Base-by-base conservation (phyloP, 2,797 vertebrate genomes). In the Arnoldichthys spilopterus region DNA sequence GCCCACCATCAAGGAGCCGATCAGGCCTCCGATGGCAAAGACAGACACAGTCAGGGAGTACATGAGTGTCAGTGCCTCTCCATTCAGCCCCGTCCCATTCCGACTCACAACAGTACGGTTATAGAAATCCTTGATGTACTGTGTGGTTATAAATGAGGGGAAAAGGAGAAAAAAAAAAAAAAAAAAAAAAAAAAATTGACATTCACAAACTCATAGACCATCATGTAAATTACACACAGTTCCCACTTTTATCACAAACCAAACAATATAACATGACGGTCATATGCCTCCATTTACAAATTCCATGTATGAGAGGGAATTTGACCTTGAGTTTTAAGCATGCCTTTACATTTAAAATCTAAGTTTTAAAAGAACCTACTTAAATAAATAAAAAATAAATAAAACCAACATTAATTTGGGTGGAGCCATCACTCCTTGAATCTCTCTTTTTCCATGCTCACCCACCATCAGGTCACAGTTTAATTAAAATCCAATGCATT, bases 81-180 rank as follows among this genome's bases (percentile, higher is more conserved):
- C 87, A 0, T 78, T 91, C 86, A 96, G 86, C 74, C 91, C 90
- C 0, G 90, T 90, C 3, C 95, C 93, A 0, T 94, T 95, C 2
- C 95, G 92, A 78, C 73, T 89, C 51, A 93, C 72, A 85, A 91
- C 95, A 0, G 95, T 97, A 72, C 87, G 53, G 0, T 98, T 97
- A 86, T 96, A 98, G 90, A 98, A 98, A 54, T 94, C 88, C 90
- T 97, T 98, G 64, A 98, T 94, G 85, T 97, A 92, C 96, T 98
- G 86, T 4, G 69, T 84, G 74, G 75, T 1, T 15, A n/a, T 71
- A 64, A 56, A 20, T 13, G 43, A 13, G 43, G 43, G 43, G 43
- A 13, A 13, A 13, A n/a, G 18, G 34, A 59, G 32, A 34, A 12
- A 68, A 45, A 28, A 34, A 61, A 18, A 75, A 59, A 13, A 13